Evolutionary conservation across 2,797 vertebrate species (phyloP), one percentile per base, ranked within the genome.

Genomic region (Typhlichthys subterraneus): DNA sequence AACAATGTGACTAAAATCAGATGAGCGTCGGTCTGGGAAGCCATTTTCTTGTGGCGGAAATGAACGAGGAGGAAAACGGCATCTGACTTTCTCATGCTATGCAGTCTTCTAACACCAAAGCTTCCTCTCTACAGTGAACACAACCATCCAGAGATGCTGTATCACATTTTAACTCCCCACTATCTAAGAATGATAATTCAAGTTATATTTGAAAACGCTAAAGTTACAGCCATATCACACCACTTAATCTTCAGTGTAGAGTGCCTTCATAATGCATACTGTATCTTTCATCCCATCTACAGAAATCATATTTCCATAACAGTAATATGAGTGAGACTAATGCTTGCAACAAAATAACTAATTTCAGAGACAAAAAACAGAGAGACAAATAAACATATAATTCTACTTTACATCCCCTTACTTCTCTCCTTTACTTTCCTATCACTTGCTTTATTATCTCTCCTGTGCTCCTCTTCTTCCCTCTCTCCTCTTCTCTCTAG

Each of bases 1-100:
- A 84, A 88, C 85, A 89, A 87, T 82, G 77, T 61, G 75, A 88
- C 80, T 88, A 69, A 81, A 85, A 85, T 85, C 81, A 80, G 83
- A 89, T 88, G 87, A 87, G 53, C 77, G 83, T 85, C 77, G 70
- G 79, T 77, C 78, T 67, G 63, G 67, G 72, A 86, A 81, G 70
- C 79, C 57, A 78, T 87, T 88, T 84, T 65, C 63, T 72, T 49
- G 61, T 63, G 48, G 76, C 68, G 69, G 61, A 77, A 68, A 57
- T 61, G 73, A 76, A 55, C 60, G 58, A 54, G 56, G 51, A 62
- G 59, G 54, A 67, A 69, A 83, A 81, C 59, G 62, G 12, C 47
- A 19, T 67, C 42, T 15, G 14, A 47, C 73, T 80, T 84, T 88
- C 84, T 74, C 8, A 38, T 38, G 70, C 72, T 64, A 62, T 63